Percentiles rank a stretch among this genome's conserved stretches.
Conservation (phyloP, 2,888 invertebrate species). For the Andrena minutula region DNA sequence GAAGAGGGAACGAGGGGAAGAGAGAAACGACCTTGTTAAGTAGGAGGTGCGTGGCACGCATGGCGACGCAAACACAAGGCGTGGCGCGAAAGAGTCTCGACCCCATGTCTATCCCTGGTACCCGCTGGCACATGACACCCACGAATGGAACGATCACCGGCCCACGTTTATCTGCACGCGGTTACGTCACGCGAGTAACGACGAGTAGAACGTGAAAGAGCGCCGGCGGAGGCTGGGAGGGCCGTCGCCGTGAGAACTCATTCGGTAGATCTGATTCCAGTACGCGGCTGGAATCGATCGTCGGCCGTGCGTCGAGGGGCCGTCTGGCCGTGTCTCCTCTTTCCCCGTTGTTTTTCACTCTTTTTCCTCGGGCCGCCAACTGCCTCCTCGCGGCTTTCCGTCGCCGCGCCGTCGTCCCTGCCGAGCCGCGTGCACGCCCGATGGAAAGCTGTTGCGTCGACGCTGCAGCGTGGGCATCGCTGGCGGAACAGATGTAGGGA, state of each 20-base stretch:
- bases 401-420: neutral
- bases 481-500: neutral
- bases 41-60: constrained; percentile 83
- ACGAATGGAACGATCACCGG: constrained; percentile 48
- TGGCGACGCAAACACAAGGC: constrained; percentile 83
- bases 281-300: constrained; percentile 35
- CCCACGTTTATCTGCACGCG: constrained; percentile 60
- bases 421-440: neutral
- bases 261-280: constrained; percentile 43
- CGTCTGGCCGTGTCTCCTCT: neutral
- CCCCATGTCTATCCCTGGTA: constrained; percentile 64
- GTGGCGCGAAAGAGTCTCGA: constrained; percentile 78
- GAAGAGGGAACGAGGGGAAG: constrained; percentile 18
- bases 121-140: constrained; percentile 54
- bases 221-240: constrained; percentile 26
- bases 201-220: constrained; percentile 49
- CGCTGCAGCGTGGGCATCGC: neutral
- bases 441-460: neutral
- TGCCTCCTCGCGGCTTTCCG: neutral
- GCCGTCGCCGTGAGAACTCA: constrained; percentile 43
- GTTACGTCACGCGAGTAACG: constrained; percentile 66
- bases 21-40: constrained; percentile 77
- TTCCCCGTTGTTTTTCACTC: neutral
- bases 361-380: neutral
- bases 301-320: neutral